phyloP scores from a whole-genome alignment of 2,113 vertebrate genomes.

The Plestiodon gilberti region DNA sequence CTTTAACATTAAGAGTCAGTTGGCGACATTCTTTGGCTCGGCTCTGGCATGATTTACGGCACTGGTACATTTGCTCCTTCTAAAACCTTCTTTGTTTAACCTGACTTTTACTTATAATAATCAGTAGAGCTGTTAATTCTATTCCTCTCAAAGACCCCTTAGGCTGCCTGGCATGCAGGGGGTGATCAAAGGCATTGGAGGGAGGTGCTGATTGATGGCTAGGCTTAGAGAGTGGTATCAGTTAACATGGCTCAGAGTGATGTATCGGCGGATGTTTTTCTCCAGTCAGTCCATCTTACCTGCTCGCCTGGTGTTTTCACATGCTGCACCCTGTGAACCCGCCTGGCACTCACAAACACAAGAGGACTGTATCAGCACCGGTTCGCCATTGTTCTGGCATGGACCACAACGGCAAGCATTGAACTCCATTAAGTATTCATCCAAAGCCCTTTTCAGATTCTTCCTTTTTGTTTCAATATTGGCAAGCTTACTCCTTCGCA shows the following conservation, averaged over 20 bases:
- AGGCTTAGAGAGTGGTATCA: background rate
- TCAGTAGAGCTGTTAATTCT: background rate
- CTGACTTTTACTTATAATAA: background rate
- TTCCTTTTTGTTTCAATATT: slow-evolving; percentile 68
- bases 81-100: slow-evolving; percentile 1
- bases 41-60: background rate
- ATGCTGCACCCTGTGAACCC: slow-evolving; percentile 78
- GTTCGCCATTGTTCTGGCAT: slow-evolving; percentile 83
- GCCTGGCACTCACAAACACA: slow-evolving; percentile 83
- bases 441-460: slow-evolving; percentile 79
- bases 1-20: slow-evolving; percentile 1
- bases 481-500: slow-evolving; percentile 75
- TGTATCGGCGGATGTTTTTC: background rate
- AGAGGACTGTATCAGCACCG: slow-evolving; percentile 72
- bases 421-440: slow-evolving; percentile 85
- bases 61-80: background rate
- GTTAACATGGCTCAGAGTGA: fast-evolving
- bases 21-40: background rate
- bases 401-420: slow-evolving; percentile 85
- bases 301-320: slow-evolving; percentile 69
- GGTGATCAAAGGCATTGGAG: fast-evolving
- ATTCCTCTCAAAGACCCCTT: background rate
- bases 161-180: fast-evolving
- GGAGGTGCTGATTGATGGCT: fast-evolving
- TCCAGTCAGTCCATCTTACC: slow-evolving; percentile 5